These are phyloP conservation scores for Elmis aenea DNA, from an alignment of 2,888 invertebrate species.

Conservation along the genomic window DNA sequence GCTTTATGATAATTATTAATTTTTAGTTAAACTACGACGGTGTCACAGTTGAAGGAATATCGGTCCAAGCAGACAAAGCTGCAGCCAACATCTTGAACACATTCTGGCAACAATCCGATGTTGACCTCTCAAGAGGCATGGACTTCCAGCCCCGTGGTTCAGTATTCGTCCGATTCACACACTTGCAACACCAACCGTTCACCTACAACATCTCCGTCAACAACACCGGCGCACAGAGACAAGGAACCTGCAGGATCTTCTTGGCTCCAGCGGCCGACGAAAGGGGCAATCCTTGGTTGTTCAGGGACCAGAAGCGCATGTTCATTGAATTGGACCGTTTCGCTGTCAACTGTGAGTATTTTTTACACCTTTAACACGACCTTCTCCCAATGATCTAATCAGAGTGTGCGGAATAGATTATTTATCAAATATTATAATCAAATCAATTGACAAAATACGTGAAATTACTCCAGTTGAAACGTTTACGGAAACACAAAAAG, in stretches of 20 bases:
- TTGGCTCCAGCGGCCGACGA: slow-evolving; percentile 64
- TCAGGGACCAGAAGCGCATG: slow-evolving; percentile 58
- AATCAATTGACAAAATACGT: no score
- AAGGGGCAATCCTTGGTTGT: slow-evolving; percentile 53
- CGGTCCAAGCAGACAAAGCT: slow-evolving; percentile 52
- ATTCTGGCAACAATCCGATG: slow-evolving; percentile 74
- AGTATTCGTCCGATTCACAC: slow-evolving; percentile 68
- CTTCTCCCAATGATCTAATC: no score
- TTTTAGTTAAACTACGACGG: slow-evolving; percentile 60
- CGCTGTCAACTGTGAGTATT: slow-evolving; percentile 54
- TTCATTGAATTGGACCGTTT: slow-evolving; percentile 76
- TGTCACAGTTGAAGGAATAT: slow-evolving; percentile 55
- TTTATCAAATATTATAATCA: no score
- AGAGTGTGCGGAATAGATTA: no score
- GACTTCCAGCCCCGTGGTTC: slow-evolving; percentile 75
- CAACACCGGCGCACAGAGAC: slow-evolving; percentile 46
- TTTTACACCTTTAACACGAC: no score
- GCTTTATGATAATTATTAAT: slow-evolving; percentile 1
- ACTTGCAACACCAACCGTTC: slow-evolving; percentile 71
- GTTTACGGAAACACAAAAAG: no score
- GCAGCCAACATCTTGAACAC: slow-evolving; percentile 58
- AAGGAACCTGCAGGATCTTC: slow-evolving; percentile 67
- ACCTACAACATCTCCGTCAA: slow-evolving; percentile 51
- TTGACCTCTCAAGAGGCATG: slow-evolving; percentile 73
- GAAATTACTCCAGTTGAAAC: no score